Conservation (phyloP, 2,797 vertebrate genomes). For the Apogon talboti region DNA sequence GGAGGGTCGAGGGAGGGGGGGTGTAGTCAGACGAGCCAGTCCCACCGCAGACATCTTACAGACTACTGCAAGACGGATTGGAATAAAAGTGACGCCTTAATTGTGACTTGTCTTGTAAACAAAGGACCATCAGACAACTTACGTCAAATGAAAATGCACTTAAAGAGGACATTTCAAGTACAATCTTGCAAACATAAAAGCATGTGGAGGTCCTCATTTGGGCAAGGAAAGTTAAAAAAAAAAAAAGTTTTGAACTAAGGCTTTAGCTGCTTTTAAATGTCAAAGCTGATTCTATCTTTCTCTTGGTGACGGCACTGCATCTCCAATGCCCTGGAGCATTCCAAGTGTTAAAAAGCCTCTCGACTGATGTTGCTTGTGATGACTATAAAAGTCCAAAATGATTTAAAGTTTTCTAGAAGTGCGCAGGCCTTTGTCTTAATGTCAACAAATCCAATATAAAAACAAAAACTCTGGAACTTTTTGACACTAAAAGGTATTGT, state of each 20-base stretch:
- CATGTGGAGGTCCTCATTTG: too few relatives aligned
- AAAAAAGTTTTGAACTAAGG: too few relatives aligned
- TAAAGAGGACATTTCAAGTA: too few relatives aligned
- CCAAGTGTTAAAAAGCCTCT: constrained; percentile 3
- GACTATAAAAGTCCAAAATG: constrained; percentile 10
- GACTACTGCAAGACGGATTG: constrained; percentile 28
- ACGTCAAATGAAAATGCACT: not conserved
- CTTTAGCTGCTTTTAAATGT: not conserved
- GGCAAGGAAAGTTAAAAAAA: too few relatives aligned
- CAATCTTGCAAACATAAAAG: too few relatives aligned
- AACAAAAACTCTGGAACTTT: not conserved
- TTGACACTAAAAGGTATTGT: not conserved
- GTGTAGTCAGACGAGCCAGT: constrained; percentile 19
- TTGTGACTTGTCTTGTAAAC: constrained; percentile 6
- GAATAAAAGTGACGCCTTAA: constrained; percentile 19
- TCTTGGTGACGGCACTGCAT: not conserved
- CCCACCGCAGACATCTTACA: constrained; percentile 11
- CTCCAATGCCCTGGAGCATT: not conserved
- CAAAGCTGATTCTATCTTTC: not conserved
- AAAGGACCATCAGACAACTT: not conserved
- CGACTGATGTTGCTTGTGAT: constrained; percentile 1
- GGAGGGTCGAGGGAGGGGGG: constrained; percentile 1
- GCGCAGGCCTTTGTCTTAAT: not conserved
- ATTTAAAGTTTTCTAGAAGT: not conserved
- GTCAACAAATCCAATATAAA: not conserved